A percentile compares a stretch with the other conserved stretches of the same genome.
These are phyloP conservation scores for Tachysurus fulvidraco DNA, from an alignment of 2,113 vertebrate genomes.

Conservation along the genomic window DNA sequence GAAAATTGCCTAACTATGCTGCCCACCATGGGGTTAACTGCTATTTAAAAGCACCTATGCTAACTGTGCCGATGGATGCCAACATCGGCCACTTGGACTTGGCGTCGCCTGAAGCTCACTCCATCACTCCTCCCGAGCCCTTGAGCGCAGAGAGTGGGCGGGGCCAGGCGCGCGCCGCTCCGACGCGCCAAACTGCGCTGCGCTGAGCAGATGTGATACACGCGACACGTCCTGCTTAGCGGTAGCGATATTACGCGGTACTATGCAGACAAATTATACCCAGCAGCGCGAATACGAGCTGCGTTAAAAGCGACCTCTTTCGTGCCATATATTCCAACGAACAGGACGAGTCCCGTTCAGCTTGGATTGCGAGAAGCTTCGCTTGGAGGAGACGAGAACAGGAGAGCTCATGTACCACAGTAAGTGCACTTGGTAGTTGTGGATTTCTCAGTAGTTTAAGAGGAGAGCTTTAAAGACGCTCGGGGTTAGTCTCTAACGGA, in stretches of 20 bases:
- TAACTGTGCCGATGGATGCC: slow-evolving; percentile 17
- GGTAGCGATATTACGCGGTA: slow-evolving; percentile 40
- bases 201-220: slow-evolving; percentile 58
- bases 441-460: slow-evolving; percentile 43
- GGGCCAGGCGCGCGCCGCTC: slow-evolving; percentile 54
- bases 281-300: slow-evolving; percentile 62
- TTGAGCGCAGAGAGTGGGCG: slow-evolving; percentile 51
- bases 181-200: slow-evolving; percentile 48
- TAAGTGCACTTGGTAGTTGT: slow-evolving; percentile 61
- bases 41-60: neutral
- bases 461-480: neutral
- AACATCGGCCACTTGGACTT: slow-evolving; percentile 8
- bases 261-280: slow-evolving; percentile 25
- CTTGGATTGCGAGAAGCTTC: slow-evolving; percentile 68
- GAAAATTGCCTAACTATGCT: neutral
- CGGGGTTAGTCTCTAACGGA: neutral
- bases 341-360: slow-evolving; percentile 72
- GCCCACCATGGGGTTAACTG: neutral
- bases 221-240: slow-evolving; percentile 67
- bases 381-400: slow-evolving; percentile 47
- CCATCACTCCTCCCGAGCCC: slow-evolving; percentile 46
- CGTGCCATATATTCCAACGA: slow-evolving; percentile 64
- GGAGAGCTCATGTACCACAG: slow-evolving; percentile 65
- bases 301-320: slow-evolving; percentile 64
- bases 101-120: slow-evolving; percentile 8